Conservation (phyloP, 1,140 invertebrate species). For the Colletes latitarsis region DNA sequence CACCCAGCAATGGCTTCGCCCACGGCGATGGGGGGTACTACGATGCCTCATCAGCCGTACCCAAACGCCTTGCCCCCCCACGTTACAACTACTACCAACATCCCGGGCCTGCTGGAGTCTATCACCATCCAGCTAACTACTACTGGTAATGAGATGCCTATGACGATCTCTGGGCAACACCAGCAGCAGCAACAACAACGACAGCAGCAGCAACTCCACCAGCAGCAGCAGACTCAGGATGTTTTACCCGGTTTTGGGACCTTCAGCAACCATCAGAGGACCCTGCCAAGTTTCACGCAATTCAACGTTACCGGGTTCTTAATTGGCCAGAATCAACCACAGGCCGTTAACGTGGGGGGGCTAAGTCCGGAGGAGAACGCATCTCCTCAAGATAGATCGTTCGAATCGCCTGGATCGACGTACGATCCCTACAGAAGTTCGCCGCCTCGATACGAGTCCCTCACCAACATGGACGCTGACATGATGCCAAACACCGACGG, state of each 20-base stretch:
- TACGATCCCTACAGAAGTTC: conserved; percentile 78
- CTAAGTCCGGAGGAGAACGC: conserved; percentile 83
- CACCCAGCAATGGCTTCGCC: conserved; percentile 82
- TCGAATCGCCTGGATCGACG: conserved; percentile 67
- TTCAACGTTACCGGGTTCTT: conserved; percentile 82
- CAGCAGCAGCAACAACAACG: conserved; percentile 78
- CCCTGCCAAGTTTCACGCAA: conserved; percentile 85
- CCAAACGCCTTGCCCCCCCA: conserved; percentile 91
- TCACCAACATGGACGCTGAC: conserved; percentile 77
- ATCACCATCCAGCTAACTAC: conserved; percentile 87
- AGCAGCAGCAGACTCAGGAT: conserved; percentile 79
- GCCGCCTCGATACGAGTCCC: conserved; percentile 74
- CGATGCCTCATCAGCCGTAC: conserved; percentile 86
- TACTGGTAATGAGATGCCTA: conserved; percentile 84
- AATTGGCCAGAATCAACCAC: conserved; percentile 76
- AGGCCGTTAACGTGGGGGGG: conserved; percentile 87
- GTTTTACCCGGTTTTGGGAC: conserved; percentile 79
- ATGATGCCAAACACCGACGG: conserved; percentile 74
- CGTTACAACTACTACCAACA: conserved; percentile 86
- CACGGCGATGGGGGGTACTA: conserved; percentile 83
- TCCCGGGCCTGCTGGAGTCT: conserved; percentile 80
- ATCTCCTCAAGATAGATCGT: conserved; percentile 79
- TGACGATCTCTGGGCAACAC: conserved; percentile 18
- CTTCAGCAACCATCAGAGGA: conserved; percentile 74
- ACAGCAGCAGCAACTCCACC: conserved; percentile 65